Conservation (phyloP, 2,113 vertebrate genomes). For the Penelope pileata region DNA sequence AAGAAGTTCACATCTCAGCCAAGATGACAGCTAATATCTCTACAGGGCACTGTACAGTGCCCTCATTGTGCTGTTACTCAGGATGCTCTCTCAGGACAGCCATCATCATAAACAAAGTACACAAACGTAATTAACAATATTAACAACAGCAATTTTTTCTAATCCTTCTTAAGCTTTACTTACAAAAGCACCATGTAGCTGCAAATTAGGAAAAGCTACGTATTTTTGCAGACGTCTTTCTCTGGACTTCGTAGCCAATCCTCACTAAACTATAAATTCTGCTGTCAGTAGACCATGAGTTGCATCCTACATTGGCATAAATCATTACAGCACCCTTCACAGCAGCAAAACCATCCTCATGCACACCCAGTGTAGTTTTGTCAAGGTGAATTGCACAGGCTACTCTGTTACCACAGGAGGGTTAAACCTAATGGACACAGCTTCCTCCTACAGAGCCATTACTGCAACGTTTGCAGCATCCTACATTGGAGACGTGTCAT, state of each 20-base stretch:
- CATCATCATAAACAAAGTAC: background rate
- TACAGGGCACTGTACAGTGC: background rate
- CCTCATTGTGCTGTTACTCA: background rate
- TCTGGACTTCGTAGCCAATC: background rate
- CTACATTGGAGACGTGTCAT: background rate
- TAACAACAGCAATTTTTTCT: background rate
- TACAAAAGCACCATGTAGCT: background rate
- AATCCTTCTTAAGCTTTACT: background rate
- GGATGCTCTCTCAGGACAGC: background rate
- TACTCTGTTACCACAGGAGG: background rate
- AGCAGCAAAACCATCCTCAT: fast-evolving
- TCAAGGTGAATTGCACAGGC: background rate
- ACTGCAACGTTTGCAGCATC: background rate
- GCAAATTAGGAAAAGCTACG: background rate
- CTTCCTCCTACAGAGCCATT: background rate
- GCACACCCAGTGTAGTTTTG: fast-evolving
- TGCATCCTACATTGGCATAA: background rate
- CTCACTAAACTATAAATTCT: background rate
- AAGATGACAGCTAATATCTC: background rate
- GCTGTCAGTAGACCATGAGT: background rate
- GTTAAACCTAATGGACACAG: background rate
- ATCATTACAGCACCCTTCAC: background rate
- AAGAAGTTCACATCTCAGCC: background rate
- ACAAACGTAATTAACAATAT: background rate
- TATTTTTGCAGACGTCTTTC: background rate